phyloP scores from a whole-genome alignment of 2,888 invertebrate genomes.

The Hybos culiciformis region DNA sequence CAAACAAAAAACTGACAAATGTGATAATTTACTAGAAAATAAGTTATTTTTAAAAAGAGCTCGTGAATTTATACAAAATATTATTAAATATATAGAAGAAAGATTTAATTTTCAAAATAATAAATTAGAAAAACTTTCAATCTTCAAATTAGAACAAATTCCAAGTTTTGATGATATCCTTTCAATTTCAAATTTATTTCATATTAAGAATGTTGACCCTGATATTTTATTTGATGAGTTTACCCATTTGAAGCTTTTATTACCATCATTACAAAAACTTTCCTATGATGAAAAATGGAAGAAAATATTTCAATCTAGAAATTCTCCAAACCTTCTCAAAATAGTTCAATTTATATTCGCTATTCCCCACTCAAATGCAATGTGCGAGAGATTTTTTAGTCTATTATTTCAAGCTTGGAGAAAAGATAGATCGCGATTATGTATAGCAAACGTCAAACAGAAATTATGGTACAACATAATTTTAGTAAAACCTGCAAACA shows the following conservation, averaged over 20 bases:
- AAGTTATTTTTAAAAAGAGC: no score
- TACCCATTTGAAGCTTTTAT: not conserved
- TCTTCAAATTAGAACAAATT: not conserved
- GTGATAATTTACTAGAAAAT: no score
- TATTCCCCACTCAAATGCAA: slow-evolving; percentile 3
- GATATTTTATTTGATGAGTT: not conserved
- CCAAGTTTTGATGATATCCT: not conserved
- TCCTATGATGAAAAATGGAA: not conserved
- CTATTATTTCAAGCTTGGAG: slow-evolving; percentile 1
- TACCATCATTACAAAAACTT: not conserved
- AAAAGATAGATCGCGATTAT: not conserved
- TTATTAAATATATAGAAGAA: no score
- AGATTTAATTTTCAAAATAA: not conserved
- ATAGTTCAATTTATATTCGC: not conserved
- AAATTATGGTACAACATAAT: slow-evolving; percentile 2
- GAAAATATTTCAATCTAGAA: not conserved
- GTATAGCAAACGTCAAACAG: not conserved
- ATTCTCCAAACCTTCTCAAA: not conserved
- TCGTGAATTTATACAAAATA: no score
- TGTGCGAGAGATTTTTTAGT: slow-evolving; percentile 1
- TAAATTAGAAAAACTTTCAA: not conserved
- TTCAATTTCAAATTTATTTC: not conserved
- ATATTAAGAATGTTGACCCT: not conserved
- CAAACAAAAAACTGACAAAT: no score
- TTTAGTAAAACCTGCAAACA: not conserved